Conservation (phyloP, 2,888 invertebrate genomes). For the Bombylius major region DNA sequence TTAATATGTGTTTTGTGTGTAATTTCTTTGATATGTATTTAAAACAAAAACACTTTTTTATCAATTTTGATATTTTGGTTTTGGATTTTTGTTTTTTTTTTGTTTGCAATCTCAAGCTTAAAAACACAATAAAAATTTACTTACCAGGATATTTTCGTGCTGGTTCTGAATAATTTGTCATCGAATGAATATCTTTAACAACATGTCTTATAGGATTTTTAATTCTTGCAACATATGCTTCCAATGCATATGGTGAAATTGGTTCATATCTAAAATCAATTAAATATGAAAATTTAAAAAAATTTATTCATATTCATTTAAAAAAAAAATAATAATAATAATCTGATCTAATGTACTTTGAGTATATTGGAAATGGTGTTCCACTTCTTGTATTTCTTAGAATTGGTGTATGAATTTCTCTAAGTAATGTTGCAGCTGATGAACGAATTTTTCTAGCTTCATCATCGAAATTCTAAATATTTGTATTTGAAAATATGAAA, state of each 20-base stretch:
- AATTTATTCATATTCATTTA: too few species aligned
- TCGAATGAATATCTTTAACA: slow-evolving; percentile 46
- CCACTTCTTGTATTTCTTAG: slow-evolving; percentile 55
- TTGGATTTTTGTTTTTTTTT: too few species aligned
- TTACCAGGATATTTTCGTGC: slow-evolving; percentile 53
- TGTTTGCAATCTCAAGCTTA: too few species aligned
- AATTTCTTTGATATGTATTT: too few species aligned
- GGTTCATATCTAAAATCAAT: slow-evolving; percentile 40
- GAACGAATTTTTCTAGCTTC: slow-evolving; percentile 71
- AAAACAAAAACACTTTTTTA: too few species aligned
- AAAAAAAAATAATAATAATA: too few species aligned
- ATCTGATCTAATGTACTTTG: background rate
- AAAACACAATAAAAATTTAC: slow-evolving; percentile 10
- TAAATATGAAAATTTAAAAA: too few species aligned
- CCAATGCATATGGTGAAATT: slow-evolving; percentile 35
- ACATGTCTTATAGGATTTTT: slow-evolving; percentile 51
- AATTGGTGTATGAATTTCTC: slow-evolving; percentile 61
- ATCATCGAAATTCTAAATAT: slow-evolving; percentile 62
- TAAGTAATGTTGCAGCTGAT: slow-evolving; percentile 59
- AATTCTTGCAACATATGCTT: slow-evolving; percentile 59
- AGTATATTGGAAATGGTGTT: slow-evolving; percentile 28
- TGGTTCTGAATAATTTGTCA: slow-evolving; percentile 56
- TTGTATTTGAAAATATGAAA: background rate
- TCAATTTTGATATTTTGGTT: too few species aligned
- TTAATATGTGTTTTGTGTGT: too few species aligned